Conservation (phyloP, 2,888 invertebrate species). For the Nasonovia ribisnigri region DNA sequence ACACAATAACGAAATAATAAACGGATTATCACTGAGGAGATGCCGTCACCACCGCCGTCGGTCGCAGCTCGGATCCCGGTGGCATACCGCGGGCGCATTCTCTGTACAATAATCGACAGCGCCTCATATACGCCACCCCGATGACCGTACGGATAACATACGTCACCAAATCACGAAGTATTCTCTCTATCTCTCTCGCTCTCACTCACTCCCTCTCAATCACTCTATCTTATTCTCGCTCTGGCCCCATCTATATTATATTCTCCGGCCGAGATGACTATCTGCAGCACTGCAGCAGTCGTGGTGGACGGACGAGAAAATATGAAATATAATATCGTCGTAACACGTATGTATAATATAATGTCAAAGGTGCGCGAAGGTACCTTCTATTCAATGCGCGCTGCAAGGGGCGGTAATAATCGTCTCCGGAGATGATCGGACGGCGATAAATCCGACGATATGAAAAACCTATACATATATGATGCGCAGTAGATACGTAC, state of each 20-base stretch:
- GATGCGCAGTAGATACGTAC: too few species aligned
- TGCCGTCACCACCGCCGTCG: slow-evolving; percentile 2
- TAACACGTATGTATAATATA: not conserved
- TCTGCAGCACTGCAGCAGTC: not conserved
- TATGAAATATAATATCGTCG: not conserved
- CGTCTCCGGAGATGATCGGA: slow-evolving; percentile 20
- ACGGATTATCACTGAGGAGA: not conserved
- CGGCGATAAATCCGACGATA: not conserved
- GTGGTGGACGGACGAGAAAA: not conserved
- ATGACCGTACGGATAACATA: slow-evolving; percentile 26
- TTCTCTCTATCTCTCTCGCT: not conserved
- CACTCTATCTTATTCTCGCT: not conserved
- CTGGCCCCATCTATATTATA: not conserved
- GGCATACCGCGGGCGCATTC: not conserved
- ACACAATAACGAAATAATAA: not conserved
- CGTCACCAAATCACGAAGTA: not conserved
- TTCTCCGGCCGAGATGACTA: not conserved
- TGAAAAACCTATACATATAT: not conserved
- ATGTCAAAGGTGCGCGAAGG: not conserved
- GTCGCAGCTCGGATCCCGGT: not conserved
- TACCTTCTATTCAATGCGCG: not conserved
- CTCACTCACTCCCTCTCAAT: too few species aligned
- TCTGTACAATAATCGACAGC: slow-evolving; percentile 4
- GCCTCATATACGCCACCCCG: not conserved
- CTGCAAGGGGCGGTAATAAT: not conserved